Conservation (phyloP, 2,113 vertebrate genomes). For the Lamprologus callipterus region DNA sequence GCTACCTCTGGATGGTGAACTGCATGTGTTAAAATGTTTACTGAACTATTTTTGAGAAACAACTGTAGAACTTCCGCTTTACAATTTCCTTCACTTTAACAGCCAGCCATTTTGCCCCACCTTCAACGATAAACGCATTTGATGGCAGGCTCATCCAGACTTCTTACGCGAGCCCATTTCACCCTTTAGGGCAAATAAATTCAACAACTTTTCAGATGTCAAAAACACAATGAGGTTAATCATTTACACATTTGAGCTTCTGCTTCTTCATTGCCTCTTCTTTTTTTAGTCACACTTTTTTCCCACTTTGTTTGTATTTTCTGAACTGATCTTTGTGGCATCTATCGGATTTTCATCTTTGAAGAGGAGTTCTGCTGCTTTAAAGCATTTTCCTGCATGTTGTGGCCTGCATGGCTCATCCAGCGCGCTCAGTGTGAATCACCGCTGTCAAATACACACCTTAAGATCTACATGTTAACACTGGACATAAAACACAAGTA, state of each 20-base stretch:
- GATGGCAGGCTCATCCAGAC: neutral
- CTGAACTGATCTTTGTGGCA: neutral
- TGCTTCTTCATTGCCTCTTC: neutral
- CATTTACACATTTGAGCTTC: neutral
- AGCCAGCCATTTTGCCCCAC: neutral
- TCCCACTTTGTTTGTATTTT: neutral
- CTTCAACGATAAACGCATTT: neutral
- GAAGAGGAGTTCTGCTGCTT: neutral
- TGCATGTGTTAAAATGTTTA: neutral
- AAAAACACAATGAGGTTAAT: neutral
- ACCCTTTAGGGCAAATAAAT: neutral
- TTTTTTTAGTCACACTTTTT: neutral
- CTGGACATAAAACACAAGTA: neutral
- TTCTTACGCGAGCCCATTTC: neutral
- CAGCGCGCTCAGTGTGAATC: neutral
- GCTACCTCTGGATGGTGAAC: neutral
- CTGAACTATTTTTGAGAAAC: neutral
- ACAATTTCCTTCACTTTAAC: neutral
- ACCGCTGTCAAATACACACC: constrained; percentile 19
- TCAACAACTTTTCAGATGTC: neutral
- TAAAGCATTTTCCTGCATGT: constrained; percentile 29
- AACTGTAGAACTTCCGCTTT: neutral
- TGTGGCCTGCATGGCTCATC: constrained; percentile 9
- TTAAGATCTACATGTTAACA: neutral
- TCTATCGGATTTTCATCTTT: neutral